Conservation (phyloP, 2,113 vertebrate genomes). For the Thamnaconus septentrionalis region DNA sequence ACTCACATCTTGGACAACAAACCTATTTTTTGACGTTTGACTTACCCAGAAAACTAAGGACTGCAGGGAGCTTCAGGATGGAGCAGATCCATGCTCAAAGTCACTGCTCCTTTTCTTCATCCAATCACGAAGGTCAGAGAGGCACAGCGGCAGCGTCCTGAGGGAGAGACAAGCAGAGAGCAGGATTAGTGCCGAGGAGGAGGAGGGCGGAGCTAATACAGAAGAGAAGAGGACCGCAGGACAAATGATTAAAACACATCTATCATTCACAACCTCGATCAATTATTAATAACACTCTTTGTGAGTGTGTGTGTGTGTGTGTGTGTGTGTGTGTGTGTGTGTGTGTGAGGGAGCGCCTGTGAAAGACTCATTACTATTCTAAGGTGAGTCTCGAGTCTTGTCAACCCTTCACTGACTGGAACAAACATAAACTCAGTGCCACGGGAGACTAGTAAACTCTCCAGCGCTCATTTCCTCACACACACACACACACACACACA, state of each 20-base stretch:
- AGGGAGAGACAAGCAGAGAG: slow-evolving; percentile 55
- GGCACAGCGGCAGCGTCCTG: slow-evolving; percentile 45
- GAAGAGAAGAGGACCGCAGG: slow-evolving; percentile 28
- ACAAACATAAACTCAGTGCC: too few relatives aligned
- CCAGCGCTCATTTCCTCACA: slow-evolving; percentile 15
- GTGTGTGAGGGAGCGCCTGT: slow-evolving; percentile 29
- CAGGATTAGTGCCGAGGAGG: slow-evolving; percentile 45
- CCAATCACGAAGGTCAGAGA: slow-evolving; percentile 41
- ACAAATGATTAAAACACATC: slow-evolving; percentile 62
- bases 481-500: background rate
- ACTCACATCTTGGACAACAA: background rate
- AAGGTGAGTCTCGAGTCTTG: too few relatives aligned
- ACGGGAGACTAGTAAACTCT: slow-evolving; percentile 21
- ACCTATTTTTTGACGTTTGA: slow-evolving; percentile 2
- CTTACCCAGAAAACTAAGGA: slow-evolving; percentile 65
- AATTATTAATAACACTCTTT: slow-evolving; percentile 50
- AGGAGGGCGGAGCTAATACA: slow-evolving; percentile 16
- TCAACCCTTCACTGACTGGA: too few relatives aligned
- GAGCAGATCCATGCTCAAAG: slow-evolving; percentile 67
- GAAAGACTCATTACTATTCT: slow-evolving; percentile 29
- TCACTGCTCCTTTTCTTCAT: slow-evolving; percentile 33
- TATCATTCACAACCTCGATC: slow-evolving; percentile 65
- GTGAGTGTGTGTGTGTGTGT: slow-evolving; percentile 28
- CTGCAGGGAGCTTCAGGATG: slow-evolving; percentile 55
- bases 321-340: slow-evolving; percentile 21